These are phyloP conservation scores for Dendrocopos noguchii DNA, from an alignment of 2,113 vertebrate species.

Conservation along the genomic window DNA sequence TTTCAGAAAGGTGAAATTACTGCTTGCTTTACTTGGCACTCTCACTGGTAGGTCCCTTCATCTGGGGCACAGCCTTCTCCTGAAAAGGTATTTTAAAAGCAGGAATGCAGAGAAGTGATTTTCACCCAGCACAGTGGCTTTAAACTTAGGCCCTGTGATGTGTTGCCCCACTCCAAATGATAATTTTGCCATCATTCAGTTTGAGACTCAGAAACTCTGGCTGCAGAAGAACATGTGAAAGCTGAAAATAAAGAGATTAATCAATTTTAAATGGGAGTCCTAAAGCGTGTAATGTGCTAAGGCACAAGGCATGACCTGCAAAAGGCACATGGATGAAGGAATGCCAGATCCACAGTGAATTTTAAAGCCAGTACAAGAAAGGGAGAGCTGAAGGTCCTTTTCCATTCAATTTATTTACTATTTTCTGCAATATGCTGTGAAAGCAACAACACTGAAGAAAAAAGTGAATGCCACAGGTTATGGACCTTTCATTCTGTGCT, in stretches of 20 bases:
- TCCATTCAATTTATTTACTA: neutral
- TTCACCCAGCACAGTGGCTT: neutral
- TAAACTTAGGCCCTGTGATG: neutral
- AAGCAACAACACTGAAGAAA: neutral
- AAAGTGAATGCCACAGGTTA: neutral
- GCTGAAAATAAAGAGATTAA: constrained; percentile 21
- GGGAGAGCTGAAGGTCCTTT: neutral
- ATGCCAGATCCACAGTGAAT: neutral
- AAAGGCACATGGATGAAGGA: neutral
- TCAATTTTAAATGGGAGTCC: neutral
- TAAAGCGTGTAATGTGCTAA: neutral
- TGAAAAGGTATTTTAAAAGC: neutral
- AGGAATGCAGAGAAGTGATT: neutral
- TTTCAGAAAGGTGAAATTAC: neutral
- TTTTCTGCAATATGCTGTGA: neutral
- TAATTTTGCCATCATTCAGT: neutral
- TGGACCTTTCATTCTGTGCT: neutral
- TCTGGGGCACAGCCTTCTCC: neutral
- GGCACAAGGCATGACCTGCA: neutral
- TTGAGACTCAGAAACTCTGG: neutral
- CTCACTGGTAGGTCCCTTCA: neutral
- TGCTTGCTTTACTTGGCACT: neutral
- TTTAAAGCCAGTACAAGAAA: neutral
- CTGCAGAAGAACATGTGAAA: neutral
- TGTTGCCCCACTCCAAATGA: neutral